Evolutionary conservation across 2,797 vertebrate genomes (phyloP), one percentile per base, ranked within the genome.

Genomic region (Meda fulgida): DNA sequence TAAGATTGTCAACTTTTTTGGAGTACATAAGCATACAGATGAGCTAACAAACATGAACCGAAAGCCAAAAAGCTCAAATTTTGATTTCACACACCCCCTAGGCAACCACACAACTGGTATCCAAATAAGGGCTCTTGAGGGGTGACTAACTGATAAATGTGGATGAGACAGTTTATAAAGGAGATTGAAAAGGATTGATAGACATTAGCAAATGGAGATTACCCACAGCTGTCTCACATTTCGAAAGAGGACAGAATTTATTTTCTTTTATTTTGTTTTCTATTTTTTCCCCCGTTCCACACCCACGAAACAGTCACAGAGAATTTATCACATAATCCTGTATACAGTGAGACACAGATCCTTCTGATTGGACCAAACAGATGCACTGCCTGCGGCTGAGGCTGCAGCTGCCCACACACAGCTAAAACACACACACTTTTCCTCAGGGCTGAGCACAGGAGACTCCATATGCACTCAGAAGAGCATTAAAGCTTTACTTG

Each of bases 381-480:
- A 93, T 93, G 92, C 89, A 91, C 36, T 84, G 90, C 91, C 89
- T 67, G 86, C 85, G 89, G 89, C 88, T 67, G 86, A 85, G 89
- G 89, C 88, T 91, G 85, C 90, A 93, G 91, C 91, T 93, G 90
- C 89, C 89, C 88, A 87, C 73, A 23, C 29, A 88, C 86, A 81
- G 80, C 82, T 92, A 90, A 89, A 58, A 38, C 23, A 38, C 51
- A 72, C 36, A 81, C 69, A 69, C 80, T 63, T 89, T 85, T 89
- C 91, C 85, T 71, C 82, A 80, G 90, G 89, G 87, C 4, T 75
- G 85, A 38, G 55, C 84, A 85, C 84, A 83, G 29, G 13, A 92
- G 88, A 86, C 82, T 88, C 31, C 88, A 88, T 88, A 90, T 90
- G 90, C 90, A 91, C 91, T 93, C 89, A 90, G 90, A 87, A 91